phyloP scores from a whole-genome alignment of 1,140 invertebrate genomes.

The Papilio dardanus region DNA sequence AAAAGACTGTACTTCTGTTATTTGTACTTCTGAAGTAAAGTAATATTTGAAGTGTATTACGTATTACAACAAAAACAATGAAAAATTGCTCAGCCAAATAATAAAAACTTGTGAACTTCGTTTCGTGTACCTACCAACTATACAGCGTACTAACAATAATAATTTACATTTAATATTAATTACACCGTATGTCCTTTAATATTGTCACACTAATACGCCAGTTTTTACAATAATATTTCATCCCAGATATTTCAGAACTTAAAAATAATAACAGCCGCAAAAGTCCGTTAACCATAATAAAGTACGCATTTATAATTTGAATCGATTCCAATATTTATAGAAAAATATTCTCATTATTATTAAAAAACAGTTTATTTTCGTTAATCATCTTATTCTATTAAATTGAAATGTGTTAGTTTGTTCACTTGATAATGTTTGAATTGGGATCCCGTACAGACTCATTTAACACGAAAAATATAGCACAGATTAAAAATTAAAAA shows the following conservation, averaged over 20 bases:
- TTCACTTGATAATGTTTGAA: slow-evolving; percentile 3
- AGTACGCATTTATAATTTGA: slow-evolving; percentile 53
- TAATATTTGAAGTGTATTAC: not conserved
- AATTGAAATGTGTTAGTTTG: slow-evolving; percentile 44
- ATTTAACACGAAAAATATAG: slow-evolving; percentile 1
- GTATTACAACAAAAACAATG: not conserved
- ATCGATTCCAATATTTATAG: slow-evolving; percentile 73
- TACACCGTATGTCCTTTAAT: slow-evolving; percentile 58
- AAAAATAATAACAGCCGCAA: slow-evolving; percentile 63
- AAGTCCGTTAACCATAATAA: slow-evolving; percentile 57
- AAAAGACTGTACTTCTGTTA: not conserved
- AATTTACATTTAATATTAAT: slow-evolving; percentile 45
- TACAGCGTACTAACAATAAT: slow-evolving; percentile 59
- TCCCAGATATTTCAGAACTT: slow-evolving; percentile 76
- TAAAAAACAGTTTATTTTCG: slow-evolving; percentile 56
- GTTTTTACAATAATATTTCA: slow-evolving; percentile 64
- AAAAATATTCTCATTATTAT: slow-evolving; percentile 71
- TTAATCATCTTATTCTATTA: slow-evolving; percentile 49
- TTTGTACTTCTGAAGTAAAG: slow-evolving; percentile 1
- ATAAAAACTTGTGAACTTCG: slow-evolving; percentile 13
- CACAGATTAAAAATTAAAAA: slow-evolving; percentile 9
- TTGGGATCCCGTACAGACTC: slow-evolving; percentile 35
- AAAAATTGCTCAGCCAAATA: not conserved
- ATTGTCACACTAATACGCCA: slow-evolving; percentile 76
- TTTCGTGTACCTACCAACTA: slow-evolving; percentile 60